These are phyloP conservation scores for Vanessa tameamea DNA, from an alignment of 1,140 invertebrate species.

Conservation along the genomic window DNA sequence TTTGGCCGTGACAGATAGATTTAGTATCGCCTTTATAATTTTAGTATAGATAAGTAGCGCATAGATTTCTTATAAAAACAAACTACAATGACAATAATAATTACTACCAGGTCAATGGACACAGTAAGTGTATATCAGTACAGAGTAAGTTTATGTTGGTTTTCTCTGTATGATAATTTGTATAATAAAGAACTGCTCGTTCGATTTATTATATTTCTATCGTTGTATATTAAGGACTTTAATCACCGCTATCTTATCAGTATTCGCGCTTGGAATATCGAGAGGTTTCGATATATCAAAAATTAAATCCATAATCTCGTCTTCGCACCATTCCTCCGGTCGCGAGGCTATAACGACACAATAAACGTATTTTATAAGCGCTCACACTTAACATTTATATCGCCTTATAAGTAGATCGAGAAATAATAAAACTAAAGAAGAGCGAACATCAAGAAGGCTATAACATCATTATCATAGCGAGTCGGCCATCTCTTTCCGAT, in stretches of 20 bases:
- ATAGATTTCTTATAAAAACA: too few species aligned
- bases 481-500: constrained; percentile 79
- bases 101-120: too few species aligned
- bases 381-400: constrained; percentile 78
- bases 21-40: too few species aligned
- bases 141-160: too few species aligned
- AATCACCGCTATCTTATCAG: constrained; percentile 24
- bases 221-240: neutral
- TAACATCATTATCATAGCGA: constrained; percentile 80
- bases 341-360: constrained; percentile 64
- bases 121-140: too few species aligned
- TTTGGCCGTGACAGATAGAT: too few species aligned
- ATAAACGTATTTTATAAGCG: constrained; percentile 78
- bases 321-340: constrained; percentile 66
- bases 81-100: too few species aligned
- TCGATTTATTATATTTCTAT: neutral
- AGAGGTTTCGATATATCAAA: constrained; percentile 37
- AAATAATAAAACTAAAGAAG: constrained; percentile 80
- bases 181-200: too few species aligned
- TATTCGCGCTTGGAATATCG: constrained; percentile 2
- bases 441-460: constrained; percentile 79
- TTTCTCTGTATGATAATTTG: too few species aligned
- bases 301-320: constrained; percentile 69
- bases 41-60: too few species aligned
- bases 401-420: constrained; percentile 80